Conservation (phyloP, 2,888 invertebrate genomes). For the Pandemis cinnamomeana region DNA sequence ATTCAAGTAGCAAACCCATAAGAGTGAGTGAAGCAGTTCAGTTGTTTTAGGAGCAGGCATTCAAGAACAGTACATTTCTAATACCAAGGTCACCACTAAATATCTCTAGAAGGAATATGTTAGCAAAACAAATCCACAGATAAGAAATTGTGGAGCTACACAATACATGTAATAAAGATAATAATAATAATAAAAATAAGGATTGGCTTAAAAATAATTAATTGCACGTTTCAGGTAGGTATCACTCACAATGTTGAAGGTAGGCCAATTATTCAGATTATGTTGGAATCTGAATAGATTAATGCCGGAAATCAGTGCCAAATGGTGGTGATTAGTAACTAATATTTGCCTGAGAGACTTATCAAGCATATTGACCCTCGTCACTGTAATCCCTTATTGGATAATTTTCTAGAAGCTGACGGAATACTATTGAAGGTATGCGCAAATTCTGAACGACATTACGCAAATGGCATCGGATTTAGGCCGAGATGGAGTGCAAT, state of each 20-base stretch:
- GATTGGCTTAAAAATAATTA: neutral
- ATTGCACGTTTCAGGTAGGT: neutral
- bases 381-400: slow-evolving; percentile 6
- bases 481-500: slow-evolving; percentile 24
- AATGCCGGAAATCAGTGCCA: neutral
- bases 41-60: no score
- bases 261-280: neutral
- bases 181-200: neutral
- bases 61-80: no score
- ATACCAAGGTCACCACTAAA: no score
- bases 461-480: slow-evolving; percentile 10
- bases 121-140: neutral
- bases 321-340: neutral
- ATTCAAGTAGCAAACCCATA: no score
- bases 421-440: slow-evolving; percentile 24
- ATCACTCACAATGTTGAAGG: neutral
- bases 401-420: slow-evolving; percentile 26
- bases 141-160: neutral
- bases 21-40: no score
- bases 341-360: neutral
- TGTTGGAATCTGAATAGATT: neutral
- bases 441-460: slow-evolving; percentile 10
- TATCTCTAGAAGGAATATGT: neutral
- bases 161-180: neutral
- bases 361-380: slow-evolving; percentile 1